Percentiles rank a stretch among this genome's conserved stretches.
Evolutionary conservation across 2,113 vertebrate species (phyloP).

Genomic region (Caretta caretta): DNA sequence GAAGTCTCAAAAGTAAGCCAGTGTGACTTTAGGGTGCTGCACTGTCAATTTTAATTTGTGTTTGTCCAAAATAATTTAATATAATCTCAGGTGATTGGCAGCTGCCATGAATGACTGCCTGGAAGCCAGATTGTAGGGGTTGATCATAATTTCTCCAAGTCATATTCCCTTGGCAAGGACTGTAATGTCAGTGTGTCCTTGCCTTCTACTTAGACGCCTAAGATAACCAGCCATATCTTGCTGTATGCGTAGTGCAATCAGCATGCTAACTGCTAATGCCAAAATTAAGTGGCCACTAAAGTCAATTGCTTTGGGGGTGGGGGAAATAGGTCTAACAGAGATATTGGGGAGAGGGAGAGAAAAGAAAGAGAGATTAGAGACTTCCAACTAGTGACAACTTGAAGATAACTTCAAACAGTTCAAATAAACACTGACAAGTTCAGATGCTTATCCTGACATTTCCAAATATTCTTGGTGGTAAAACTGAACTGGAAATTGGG

Average conservation of each 20-base stretch:
- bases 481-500: background rate
- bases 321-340: background rate
- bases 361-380: background rate
- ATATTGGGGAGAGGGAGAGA: background rate
- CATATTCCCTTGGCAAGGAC: background rate
- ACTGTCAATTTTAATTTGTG: slow-evolving; percentile 26
- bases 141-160: background rate
- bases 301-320: background rate
- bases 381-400: background rate
- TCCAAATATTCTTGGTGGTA: background rate
- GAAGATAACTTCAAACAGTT: background rate
- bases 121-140: background rate
- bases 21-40: slow-evolving; percentile 42
- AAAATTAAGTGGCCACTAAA: background rate
- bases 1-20: slow-evolving; percentile 36
- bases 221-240: background rate
- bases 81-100: background rate
- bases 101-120: background rate
- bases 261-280: background rate
- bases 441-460: background rate
- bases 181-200: background rate
- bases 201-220: background rate
- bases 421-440: background rate
- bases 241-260: background rate
- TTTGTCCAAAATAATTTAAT: background rate